A percentile compares a stretch with the other conserved stretches of the same genome.
phyloP scores from a whole-genome alignment of 1,140 invertebrate species.

The Pseudachorutes palmiensis region DNA sequence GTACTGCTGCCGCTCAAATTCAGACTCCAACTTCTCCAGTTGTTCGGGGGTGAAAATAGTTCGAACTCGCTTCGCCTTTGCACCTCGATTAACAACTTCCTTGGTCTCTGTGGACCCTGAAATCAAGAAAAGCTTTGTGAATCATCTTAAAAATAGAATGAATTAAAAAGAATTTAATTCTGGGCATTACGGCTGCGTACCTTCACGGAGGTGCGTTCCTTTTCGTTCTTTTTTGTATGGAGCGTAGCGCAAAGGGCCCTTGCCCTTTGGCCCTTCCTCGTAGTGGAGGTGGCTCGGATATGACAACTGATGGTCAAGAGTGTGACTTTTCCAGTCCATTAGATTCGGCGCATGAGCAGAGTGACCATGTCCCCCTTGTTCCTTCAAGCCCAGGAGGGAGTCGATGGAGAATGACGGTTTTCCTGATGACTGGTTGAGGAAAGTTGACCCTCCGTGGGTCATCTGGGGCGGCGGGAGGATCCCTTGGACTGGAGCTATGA shows the following conservation, averaged over 20 bases:
- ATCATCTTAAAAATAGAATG: not conserved
- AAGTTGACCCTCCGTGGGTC: not conserved
- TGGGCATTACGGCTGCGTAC: not conserved
- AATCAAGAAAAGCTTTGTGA: not conserved
- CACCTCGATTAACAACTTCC: slow-evolving; percentile 3
- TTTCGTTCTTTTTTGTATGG: slow-evolving; percentile 5
- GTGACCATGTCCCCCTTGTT: not conserved
- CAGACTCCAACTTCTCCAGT: slow-evolving; percentile 76
- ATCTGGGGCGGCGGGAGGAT: too few species aligned
- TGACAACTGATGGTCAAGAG: not conserved
- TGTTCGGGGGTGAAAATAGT: slow-evolving; percentile 94
- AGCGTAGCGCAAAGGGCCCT: not conserved
- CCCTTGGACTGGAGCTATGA: too few species aligned
- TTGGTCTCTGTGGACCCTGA: not conserved
- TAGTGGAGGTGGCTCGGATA: not conserved
- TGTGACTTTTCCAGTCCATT: not conserved
- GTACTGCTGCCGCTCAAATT: slow-evolving; percentile 89
- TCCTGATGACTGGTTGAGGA: not conserved
- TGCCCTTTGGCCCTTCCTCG: not conserved
- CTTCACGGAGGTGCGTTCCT: not conserved
- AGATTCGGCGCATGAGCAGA: not conserved
- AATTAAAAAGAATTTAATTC: not conserved
- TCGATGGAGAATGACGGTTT: slow-evolving; percentile 8
- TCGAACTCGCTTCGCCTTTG: slow-evolving; percentile 56
- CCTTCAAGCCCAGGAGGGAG: slow-evolving; percentile 5